A percentile compares a stretch with the other conserved stretches of the same genome.
Evolutionary conservation across 2,797 vertebrate species (phyloP).

Genomic region (Echiichthys vipera): DNA sequence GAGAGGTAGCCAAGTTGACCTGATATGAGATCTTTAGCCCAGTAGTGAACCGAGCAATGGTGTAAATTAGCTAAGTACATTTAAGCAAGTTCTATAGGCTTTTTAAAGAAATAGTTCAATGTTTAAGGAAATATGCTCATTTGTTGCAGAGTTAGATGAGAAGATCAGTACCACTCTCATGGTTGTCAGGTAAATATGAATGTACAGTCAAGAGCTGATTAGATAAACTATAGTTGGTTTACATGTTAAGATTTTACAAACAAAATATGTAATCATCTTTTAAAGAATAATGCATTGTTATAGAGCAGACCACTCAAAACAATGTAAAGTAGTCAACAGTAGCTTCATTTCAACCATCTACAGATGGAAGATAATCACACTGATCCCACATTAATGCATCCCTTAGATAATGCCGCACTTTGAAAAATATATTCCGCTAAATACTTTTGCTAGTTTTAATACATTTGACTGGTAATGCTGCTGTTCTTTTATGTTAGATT

Average conservation of each 20-base stretch:
- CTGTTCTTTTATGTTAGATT: background rate
- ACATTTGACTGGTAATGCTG: background rate
- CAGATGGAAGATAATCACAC: background rate
- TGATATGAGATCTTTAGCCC: background rate
- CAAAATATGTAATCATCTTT: background rate
- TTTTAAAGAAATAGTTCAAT: background rate
- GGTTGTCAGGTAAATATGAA: background rate
- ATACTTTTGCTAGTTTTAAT: background rate
- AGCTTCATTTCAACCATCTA: background rate
- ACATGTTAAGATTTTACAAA: background rate
- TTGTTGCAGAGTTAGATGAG: background rate
- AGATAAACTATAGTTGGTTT: background rate
- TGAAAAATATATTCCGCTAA: background rate
- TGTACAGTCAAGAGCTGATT: background rate
- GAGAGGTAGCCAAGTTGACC: slow-evolving; percentile 53
- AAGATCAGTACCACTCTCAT: background rate
- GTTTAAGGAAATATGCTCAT: background rate
- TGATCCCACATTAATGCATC: background rate
- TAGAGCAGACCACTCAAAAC: background rate
- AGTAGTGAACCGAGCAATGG: background rate
- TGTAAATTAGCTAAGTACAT: background rate
- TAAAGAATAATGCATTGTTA: background rate
- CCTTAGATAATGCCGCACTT: background rate
- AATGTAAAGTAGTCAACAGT: background rate
- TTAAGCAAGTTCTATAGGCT: background rate